Evolutionary conservation across 2,888 invertebrate genomes (phyloP).

Genomic region (Drosophila borealis): DNA sequence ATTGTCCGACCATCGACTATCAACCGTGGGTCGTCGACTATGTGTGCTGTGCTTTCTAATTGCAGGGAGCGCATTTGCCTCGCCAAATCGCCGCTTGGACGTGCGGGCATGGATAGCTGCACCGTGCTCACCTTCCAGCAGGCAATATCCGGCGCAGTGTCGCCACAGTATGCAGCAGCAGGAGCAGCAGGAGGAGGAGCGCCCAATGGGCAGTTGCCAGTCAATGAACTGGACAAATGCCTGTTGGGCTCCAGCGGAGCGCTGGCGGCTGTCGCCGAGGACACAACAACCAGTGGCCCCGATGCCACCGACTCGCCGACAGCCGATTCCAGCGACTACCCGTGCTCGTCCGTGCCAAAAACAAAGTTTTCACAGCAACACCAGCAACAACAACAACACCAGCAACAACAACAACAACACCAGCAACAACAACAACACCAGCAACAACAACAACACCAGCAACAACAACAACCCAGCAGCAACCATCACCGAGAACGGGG

Average conservation of each 20-base stretch:
- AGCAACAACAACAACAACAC: background rate
- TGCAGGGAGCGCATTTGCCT: conserved; percentile 80
- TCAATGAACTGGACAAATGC: conserved; percentile 7
- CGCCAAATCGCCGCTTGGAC: conserved; percentile 74
- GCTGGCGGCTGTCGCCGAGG: conserved; percentile 68
- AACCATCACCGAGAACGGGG: conserved; percentile 52
- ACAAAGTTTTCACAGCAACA: background rate
- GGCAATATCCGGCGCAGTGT: conserved; percentile 84
- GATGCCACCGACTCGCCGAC: conserved; percentile 54
- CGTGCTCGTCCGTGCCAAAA: background rate
- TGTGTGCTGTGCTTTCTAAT: conserved; percentile 15
- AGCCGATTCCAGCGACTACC: conserved; percentile 39
- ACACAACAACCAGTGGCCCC: conserved; percentile 54
- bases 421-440: background rate
- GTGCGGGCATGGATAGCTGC: conserved; percentile 67
- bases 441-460: conserved; percentile 6
- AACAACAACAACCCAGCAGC: conserved; percentile 10
- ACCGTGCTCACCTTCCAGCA: conserved; percentile 83
- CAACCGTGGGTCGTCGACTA: conserved; percentile 12
- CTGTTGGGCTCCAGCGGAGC: conserved; percentile 50
- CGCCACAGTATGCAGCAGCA: conserved; percentile 77
- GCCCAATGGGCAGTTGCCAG: background rate
- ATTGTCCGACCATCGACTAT: background rate
- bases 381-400: conserved; percentile 16
- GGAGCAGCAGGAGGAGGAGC: background rate